Conservation (phyloP, 2,113 vertebrate species). For the Connochaetes taurinus region DNA sequence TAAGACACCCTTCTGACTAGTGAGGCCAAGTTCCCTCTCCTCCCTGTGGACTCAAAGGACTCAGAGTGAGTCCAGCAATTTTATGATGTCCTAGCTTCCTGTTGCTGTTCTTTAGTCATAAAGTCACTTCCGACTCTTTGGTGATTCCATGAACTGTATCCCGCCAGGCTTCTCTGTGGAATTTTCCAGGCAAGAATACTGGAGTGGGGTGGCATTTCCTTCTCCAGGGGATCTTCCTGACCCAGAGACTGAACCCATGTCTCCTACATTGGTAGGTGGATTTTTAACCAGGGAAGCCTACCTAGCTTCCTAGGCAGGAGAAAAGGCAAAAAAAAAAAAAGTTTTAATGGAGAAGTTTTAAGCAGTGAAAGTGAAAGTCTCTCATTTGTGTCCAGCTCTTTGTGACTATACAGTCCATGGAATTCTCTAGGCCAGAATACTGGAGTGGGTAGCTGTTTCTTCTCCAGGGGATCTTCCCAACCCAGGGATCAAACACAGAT, state of each 20-base stretch:
- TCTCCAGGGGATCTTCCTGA: background rate
- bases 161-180: background rate
- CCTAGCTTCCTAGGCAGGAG: background rate
- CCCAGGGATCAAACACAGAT: background rate
- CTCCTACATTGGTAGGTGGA: background rate
- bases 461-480: background rate
- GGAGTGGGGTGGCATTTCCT: background rate
- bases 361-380: background rate
- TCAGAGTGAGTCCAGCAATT: background rate
- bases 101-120: background rate
- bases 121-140: background rate
- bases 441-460: background rate
- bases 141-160: background rate
- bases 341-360: background rate
- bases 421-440: background rate
- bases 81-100: background rate
- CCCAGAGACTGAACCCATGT: accelerated
- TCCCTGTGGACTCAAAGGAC: background rate
- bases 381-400: background rate
- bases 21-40: background rate
- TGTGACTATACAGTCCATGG: background rate
- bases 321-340: background rate
- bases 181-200: background rate
- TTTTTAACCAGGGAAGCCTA: background rate
- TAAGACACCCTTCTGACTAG: background rate